Evolutionary conservation across 2,888 invertebrate genomes (phyloP).

Genomic region (Ptychoptera contaminata): DNA sequence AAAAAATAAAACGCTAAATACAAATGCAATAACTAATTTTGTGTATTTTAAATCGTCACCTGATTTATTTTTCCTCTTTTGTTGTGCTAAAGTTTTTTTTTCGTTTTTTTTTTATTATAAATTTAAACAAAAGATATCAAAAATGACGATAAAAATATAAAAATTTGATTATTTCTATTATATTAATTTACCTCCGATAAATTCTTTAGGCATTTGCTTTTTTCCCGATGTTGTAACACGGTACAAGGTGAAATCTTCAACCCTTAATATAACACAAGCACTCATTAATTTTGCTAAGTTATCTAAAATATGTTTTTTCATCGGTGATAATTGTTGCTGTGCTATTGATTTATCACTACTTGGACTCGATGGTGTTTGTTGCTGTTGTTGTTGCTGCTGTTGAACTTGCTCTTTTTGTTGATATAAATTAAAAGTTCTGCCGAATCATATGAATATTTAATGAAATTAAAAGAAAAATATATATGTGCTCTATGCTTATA

Average conservation of each 20-base stretch:
- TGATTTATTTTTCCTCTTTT: constrained; percentile 38
- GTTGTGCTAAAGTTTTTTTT: constrained; percentile 31
- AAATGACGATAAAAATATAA: not conserved
- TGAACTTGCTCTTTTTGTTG: no score
- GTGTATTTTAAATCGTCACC: constrained; percentile 19
- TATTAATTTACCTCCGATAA: constrained; percentile 46
- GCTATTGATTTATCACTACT: constrained; percentile 15
- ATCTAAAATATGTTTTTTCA: constrained; percentile 48
- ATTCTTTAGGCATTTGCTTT: constrained; percentile 63
- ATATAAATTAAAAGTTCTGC: no score
- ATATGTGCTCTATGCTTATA: constrained; percentile 13
- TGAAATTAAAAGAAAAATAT: no score
- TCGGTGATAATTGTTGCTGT: constrained; percentile 31
- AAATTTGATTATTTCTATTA: not conserved
- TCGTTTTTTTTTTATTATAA: not conserved
- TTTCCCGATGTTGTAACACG: constrained; percentile 63
- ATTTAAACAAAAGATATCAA: not conserved
- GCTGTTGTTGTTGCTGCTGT: constrained; percentile 5
- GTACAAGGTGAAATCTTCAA: constrained; percentile 83
- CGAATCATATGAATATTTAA: no score
- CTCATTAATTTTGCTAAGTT: constrained; percentile 82
- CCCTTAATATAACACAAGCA: constrained; percentile 72
- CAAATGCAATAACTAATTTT: not conserved
- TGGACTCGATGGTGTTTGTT: constrained; percentile 13
- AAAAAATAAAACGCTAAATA: constrained; percentile 6